These are phyloP conservation scores for Sepiola atlantica DNA, from an alignment of 2,888 invertebrate genomes.

Conservation along the genomic window DNA sequence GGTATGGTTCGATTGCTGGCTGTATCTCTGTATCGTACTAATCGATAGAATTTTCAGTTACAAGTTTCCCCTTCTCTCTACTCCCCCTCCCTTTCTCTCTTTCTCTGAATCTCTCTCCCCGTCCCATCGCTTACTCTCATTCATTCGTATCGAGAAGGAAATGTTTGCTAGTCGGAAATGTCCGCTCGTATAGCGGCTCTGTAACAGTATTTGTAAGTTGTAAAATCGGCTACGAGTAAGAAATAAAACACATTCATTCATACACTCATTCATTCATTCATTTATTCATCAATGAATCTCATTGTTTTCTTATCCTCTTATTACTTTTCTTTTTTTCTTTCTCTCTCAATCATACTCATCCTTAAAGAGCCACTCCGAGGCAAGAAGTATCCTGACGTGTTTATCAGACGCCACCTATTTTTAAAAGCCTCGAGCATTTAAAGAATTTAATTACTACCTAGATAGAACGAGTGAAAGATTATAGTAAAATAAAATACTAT, in stretches of 20 bases:
- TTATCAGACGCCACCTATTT: not conserved
- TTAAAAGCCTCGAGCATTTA: not conserved
- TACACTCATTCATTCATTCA: not conserved
- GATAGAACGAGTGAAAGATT: not conserved
- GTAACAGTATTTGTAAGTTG: not conserved
- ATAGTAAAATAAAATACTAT: not conserved
- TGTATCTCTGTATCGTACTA: not conserved
- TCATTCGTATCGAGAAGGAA: not conserved
- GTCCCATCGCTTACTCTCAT: not conserved
- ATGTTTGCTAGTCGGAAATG: slow-evolving; percentile 32
- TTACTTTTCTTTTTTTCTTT: not conserved
- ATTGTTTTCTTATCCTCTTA: not conserved
- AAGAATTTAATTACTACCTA: not conserved
- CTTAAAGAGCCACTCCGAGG: not conserved
- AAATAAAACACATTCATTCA: not conserved
- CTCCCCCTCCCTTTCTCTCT: not conserved
- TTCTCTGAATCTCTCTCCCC: too few relatives aligned
- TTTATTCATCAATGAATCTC: not conserved
- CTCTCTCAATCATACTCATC: not conserved
- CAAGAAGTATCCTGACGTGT: not conserved
- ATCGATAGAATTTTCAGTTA: not conserved
- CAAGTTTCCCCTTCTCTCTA: not conserved
- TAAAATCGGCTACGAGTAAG: slow-evolving; percentile 32
- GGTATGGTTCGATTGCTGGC: not conserved
- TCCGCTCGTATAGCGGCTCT: not conserved